Percentiles rank a stretch among this genome's conserved stretches.
Conservation (phyloP, 2,888 invertebrate species). For the Dioctria linearis region DNA sequence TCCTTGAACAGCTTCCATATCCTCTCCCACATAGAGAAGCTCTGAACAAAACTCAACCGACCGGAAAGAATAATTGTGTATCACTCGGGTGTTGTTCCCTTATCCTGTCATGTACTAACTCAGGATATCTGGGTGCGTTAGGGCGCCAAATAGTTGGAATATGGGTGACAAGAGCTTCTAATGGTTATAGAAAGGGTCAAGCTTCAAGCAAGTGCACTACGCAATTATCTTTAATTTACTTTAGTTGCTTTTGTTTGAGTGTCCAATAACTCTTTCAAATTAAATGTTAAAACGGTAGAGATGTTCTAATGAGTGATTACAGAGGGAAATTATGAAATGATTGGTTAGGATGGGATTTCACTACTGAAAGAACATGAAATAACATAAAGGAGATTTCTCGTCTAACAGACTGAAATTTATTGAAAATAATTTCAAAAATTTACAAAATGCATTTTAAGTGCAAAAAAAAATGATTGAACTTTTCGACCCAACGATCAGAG, state of each 20-base stretch:
- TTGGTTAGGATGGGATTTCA: too few species aligned
- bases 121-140: not conserved
- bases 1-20: constrained; percentile 32
- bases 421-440: too few species aligned
- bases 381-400: too few species aligned
- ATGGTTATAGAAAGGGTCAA: constrained; percentile 8
- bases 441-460: too few species aligned
- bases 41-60: constrained; percentile 46
- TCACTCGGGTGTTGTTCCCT: constrained; percentile 48
- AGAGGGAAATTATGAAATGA: too few species aligned
- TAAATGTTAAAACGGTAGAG: too few species aligned
- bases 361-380: too few species aligned
- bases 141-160: constrained; percentile 3
- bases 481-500: too few species aligned
- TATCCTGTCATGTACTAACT: constrained; percentile 36
- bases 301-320: too few species aligned
- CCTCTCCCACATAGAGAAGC: not conserved
- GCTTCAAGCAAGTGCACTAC: constrained; percentile 4
- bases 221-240: constrained; percentile 20
- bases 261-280: too few species aligned
- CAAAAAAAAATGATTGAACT: too few species aligned
- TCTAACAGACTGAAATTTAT: too few species aligned
- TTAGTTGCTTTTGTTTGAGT: constrained; percentile 15
- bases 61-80: constrained; percentile 58
- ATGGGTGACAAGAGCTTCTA: constrained; percentile 26